These are phyloP conservation scores for Sus scrofa DNA, from an alignment of 2,113 vertebrate genomes.

Conservation along the genomic window T2T-Sscrofa CM000826.6:26967001-26967500, in stretches of 20 bases:
- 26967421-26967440: not conserved
- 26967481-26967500: not conserved
- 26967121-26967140: not conserved
- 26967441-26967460: not conserved
- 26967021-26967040: not conserved
- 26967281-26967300: not conserved
- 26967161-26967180: not conserved
- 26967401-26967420: not conserved
- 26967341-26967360: not conserved
- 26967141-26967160: not conserved
- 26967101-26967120: not conserved
- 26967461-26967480: not conserved
- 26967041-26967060: not conserved
- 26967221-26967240: not conserved
- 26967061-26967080: not conserved
- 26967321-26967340: not conserved
- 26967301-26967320: not conserved
- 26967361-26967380: not conserved
- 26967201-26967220: not conserved
- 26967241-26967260: not conserved
- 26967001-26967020: not conserved
- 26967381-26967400: not conserved
- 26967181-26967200: conserved; percentile 16
- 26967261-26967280: conserved; percentile 49
- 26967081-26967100: not conserved